These are phyloP conservation scores for Furnarius figulus DNA, from an alignment of 2,113 vertebrate genomes.

Conservation along the genomic window DNA sequence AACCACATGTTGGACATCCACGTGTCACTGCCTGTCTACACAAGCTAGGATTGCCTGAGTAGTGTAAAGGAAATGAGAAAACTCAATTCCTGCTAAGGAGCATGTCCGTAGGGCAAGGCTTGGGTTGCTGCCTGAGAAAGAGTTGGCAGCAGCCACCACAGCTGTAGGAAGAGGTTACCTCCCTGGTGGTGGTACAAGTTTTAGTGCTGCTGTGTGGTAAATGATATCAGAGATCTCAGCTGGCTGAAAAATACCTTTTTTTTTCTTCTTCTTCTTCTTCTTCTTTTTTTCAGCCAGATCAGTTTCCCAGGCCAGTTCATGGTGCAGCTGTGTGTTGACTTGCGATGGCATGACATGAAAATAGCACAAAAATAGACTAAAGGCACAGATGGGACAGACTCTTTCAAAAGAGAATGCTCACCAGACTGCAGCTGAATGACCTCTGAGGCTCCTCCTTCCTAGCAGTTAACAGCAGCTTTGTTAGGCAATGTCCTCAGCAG, in stretches of 20 bases:
- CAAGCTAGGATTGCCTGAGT: neutral
- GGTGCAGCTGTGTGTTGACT: neutral
- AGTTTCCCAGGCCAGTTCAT: neutral
- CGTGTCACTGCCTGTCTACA: neutral
- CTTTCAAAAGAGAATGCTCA: neutral
- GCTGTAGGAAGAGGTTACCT: neutral
- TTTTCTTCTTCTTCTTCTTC: neutral
- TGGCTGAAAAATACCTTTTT: neutral
- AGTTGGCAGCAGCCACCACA: neutral
- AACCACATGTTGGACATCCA: neutral
- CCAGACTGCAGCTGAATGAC: neutral
- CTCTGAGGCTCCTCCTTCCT: neutral
- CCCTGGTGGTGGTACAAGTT: neutral
- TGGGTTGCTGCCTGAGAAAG: neutral
- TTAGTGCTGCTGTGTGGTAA: neutral
- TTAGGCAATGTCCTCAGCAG: neutral
- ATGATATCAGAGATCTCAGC: constrained; percentile 5
- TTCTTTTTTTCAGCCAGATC: neutral
- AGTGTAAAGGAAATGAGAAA: neutral
- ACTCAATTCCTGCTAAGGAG: neutral
- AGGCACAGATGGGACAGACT: neutral
- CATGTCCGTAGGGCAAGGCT: neutral
- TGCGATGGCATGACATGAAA: neutral
- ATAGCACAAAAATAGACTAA: neutral
- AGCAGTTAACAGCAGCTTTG: neutral